Conservation (phyloP, 2,797 vertebrate species). For the Podarcis siculus region DNA sequence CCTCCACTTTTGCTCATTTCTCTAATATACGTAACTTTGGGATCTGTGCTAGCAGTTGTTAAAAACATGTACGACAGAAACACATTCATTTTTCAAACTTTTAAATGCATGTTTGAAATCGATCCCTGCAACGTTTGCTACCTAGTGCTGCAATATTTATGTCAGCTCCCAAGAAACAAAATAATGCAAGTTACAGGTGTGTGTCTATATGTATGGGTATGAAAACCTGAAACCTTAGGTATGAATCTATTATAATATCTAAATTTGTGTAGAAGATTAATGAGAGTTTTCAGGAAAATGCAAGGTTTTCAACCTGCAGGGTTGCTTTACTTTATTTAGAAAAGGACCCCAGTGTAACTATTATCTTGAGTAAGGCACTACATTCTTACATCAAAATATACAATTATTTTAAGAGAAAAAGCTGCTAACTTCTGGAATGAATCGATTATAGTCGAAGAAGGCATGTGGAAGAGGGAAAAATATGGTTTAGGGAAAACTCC, state of each 20-base stretch:
- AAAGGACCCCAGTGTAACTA: constrained; percentile 20
- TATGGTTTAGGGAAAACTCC: constrained; percentile 2
- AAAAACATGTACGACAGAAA: constrained; percentile 34
- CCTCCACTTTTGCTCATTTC: too few relatives aligned
- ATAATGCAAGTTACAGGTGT: constrained; percentile 4
- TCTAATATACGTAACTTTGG: background rate
- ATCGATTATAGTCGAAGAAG: background rate
- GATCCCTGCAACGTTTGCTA: constrained; percentile 2
- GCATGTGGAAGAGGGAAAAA: background rate
- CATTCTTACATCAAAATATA: background rate
- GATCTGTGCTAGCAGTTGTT: constrained; percentile 12
- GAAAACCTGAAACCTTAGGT: background rate
- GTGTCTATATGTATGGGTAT: too few relatives aligned
- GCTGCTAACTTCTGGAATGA: constrained; percentile 23
- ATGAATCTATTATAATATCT: constrained; percentile 1
- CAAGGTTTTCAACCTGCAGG: background rate
- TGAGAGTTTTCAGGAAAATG: constrained; percentile 34
- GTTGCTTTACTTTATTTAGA: background rate
- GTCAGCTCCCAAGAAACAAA: constrained; percentile 31
- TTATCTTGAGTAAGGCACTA: constrained; percentile 45
- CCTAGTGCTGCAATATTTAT: constrained; percentile 25
- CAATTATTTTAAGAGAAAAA: background rate
- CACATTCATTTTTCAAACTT: constrained; percentile 38
- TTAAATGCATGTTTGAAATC: constrained; percentile 35
- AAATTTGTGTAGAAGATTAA: constrained; percentile 15